These are phyloP conservation scores for Pterocles burchelli DNA, from an alignment of 2,113 vertebrate species.

Conservation along the genomic window DNA sequence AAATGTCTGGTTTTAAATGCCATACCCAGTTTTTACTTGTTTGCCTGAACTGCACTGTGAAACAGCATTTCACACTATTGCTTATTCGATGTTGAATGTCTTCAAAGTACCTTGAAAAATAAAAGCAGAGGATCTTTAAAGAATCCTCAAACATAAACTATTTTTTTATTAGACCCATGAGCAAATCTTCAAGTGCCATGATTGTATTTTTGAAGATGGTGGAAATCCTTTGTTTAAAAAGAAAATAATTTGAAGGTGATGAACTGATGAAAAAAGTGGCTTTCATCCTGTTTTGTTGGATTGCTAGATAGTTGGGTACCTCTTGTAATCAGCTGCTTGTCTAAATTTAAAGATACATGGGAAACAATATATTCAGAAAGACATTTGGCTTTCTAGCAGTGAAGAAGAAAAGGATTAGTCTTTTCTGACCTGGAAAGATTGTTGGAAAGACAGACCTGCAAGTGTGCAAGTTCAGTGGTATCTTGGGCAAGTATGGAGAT, in stretches of 20 bases:
- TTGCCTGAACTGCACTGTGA: not conserved
- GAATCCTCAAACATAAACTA: not conserved
- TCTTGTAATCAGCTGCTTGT: not conserved
- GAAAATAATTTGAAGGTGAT: not conserved
- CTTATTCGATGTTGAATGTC: not conserved
- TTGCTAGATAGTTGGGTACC: not conserved
- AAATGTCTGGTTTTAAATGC: not conserved
- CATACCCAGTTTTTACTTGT: not conserved
- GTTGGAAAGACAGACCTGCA: not conserved
- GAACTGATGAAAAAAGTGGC: not conserved
- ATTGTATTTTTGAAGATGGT: not conserved
- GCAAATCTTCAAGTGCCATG: not conserved
- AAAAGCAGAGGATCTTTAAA: not conserved
- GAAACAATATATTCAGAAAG: not conserved
- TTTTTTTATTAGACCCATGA: not conserved
- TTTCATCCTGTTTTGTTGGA: not conserved
- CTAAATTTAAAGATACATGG: not conserved
- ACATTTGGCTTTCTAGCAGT: not conserved
- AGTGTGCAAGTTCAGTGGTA: not conserved
- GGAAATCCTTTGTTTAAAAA: not conserved
- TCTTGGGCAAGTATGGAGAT: not conserved
- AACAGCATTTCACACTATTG: not conserved
- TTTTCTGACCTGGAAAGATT: not conserved
- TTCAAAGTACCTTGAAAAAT: not conserved
- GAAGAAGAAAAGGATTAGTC: not conserved